A percentile compares a stretch with the other conserved stretches of the same genome.
These are phyloP conservation scores for Saguinus oedipus DNA, from an alignment of 2,797 vertebrate species.

Conservation along the genomic window DNA sequence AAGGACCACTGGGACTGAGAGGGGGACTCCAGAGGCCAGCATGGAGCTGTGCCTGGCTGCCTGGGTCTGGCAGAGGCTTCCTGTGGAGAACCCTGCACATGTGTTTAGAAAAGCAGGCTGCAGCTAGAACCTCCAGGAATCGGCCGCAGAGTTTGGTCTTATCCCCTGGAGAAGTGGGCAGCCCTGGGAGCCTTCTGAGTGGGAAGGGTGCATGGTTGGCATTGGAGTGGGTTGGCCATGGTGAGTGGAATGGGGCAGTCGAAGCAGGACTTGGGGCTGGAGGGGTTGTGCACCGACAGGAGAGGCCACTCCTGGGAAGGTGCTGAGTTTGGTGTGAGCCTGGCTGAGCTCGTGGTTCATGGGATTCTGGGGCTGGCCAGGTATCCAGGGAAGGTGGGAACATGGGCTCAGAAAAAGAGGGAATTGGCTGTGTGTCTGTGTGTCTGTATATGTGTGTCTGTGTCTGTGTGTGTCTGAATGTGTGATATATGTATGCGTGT, in stretches of 20 bases:
- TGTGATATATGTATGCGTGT: too few relatives aligned
- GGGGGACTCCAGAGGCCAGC: not conserved
- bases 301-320: not conserved
- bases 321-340: not conserved
- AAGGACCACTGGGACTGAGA: not conserved
- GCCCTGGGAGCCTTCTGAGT: not conserved
- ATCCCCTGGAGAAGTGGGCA: too few relatives aligned
- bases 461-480: too few relatives aligned
- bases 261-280: not conserved
- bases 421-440: too few relatives aligned
- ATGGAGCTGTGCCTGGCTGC: not conserved
- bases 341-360: not conserved
- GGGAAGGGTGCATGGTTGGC: not conserved
- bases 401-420: not conserved
- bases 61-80: not conserved
- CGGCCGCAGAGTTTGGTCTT: not conserved
- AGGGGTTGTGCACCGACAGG: not conserved
- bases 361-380: not conserved
- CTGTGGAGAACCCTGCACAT: accelerated
- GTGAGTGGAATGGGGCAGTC: not conserved
- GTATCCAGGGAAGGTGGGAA: not conserved
- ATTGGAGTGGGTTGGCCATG: accelerated
- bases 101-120: not conserved
- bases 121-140: not conserved
- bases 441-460: too few relatives aligned